Conservation (phyloP, 1,140 invertebrate species). For the Drosophila navojoa region DNA sequence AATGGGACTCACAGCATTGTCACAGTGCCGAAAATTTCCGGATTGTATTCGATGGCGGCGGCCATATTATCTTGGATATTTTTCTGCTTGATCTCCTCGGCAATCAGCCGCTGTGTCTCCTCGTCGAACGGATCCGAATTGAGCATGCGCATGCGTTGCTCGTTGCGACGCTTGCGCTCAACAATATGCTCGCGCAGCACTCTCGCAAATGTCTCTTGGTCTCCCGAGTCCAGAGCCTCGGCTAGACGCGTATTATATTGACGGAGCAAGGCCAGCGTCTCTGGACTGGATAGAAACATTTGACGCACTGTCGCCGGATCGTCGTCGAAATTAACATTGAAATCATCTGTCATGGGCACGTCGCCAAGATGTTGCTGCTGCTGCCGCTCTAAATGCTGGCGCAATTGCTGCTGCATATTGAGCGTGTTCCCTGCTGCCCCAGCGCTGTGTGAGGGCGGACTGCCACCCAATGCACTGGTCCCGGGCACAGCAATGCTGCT, state of each 20-base stretch:
- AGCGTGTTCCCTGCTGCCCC: conserved; percentile 1
- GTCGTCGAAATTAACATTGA: conserved; percentile 86
- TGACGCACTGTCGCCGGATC: conserved; percentile 95
- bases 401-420: conserved; percentile 28
- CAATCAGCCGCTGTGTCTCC: conserved; percentile 96
- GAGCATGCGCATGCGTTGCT: conserved; percentile 93
- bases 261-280: conserved; percentile 94
- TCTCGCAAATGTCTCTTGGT: conserved; percentile 91
- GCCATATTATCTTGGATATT: conserved; percentile 99
- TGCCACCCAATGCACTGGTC: conserved; percentile 63
- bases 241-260: conserved; percentile 97
- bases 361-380: conserved; percentile 60
- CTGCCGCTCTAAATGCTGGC: conserved; percentile 85
- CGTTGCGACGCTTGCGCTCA: conserved; percentile 90
- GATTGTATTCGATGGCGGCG: conserved; percentile 98
- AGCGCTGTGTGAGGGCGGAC: conserved; percentile 47
- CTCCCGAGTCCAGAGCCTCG: conserved; percentile 93
- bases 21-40: conserved; percentile 98
- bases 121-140: conserved; percentile 96
- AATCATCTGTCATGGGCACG: conserved; percentile 75
- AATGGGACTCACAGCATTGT: conserved; percentile 92
- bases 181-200: conserved; percentile 93
- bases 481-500: conserved; percentile 92
- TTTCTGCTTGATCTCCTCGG: conserved; percentile 97
- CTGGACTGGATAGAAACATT: conserved; percentile 96